phyloP scores from a whole-genome alignment of 2,888 invertebrate genomes.

The Enoplolaimus lenunculus region DNA sequence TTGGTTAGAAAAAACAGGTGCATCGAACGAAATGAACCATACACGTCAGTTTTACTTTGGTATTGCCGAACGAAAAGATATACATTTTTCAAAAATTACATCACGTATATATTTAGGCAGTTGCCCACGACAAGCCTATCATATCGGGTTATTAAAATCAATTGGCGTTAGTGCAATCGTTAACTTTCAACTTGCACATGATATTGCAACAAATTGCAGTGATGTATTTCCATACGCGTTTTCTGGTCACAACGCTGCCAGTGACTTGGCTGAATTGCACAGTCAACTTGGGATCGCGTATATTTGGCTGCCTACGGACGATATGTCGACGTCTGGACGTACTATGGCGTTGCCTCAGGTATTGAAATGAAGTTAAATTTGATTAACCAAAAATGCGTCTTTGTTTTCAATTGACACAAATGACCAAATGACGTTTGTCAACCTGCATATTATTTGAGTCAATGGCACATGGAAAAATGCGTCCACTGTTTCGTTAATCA shows the following conservation, averaged over 20 bases:
- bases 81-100: slow-evolving; percentile 11
- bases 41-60: slow-evolving; percentile 16
- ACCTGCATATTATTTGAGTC: no score
- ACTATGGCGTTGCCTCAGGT: slow-evolving; percentile 11
- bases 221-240: slow-evolving; percentile 2
- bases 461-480: not conserved
- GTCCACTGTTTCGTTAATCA: no score
- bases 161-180: slow-evolving; percentile 9
- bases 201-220: not conserved
- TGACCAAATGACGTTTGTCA: no score
- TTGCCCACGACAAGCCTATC: slow-evolving; percentile 19
- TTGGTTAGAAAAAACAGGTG: slow-evolving; percentile 13
- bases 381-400: no score
- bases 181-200: slow-evolving; percentile 6
- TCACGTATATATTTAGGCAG: slow-evolving; percentile 13
- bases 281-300: not conserved
- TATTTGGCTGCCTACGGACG: slow-evolving; percentile 18
- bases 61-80: not conserved
- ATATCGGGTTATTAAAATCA: slow-evolving; percentile 8
- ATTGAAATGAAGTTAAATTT: no score
- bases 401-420: no score
- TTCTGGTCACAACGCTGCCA: not conserved
- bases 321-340: slow-evolving; percentile 18
- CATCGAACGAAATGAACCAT: slow-evolving; percentile 16
- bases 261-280: not conserved